Base-by-base conservation (phyloP, 2,797 vertebrate species). In the Amblyopsis hoosieri region DNA sequence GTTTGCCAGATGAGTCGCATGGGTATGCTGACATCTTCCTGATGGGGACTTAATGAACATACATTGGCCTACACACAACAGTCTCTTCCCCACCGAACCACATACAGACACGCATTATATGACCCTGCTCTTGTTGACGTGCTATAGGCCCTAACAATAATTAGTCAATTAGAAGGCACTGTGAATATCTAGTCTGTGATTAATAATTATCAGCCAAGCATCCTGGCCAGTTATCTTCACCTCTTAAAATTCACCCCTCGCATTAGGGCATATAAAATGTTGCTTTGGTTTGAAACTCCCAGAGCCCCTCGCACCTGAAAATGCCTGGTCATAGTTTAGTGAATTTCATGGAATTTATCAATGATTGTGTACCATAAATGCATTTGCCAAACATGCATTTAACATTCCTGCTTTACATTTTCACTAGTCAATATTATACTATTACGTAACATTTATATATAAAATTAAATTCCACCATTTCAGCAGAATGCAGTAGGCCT, bases 1-100 rank as follows among this genome's bases (percentile, higher is more conserved):
- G 51, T 69, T 68, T 14, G 59, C 47, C 3, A 54, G 45, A 74
- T 84, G 74, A 81, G 67, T 85, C 81, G 81, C 62, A 51, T 51
- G 55, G 67, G 46, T 48, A 45, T 3, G 54, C 55, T 60, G 71
- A 72, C 65, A 74, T 61, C 67, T 72, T 49, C 50, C 69, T 63
- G 60, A 60, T 45, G 60, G 67, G 67, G 64, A 51, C 69, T 66
- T 65, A 75, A 78, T 64, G 55, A 42, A 64, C 54, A 59, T 51
- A 2, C 15, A 42, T 1, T 9, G 17, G 54, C 58, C 69, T 29
- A 78, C 60, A 63, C 62, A 71, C 67, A 10, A 45, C n/a, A 17
- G 0, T 14, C 15, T 11, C 42, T 23, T 9, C 42, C 23, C 23
- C 23, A 23, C 23, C 3, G 23, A 23, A 23, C 23, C 23, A 23